Base-by-base conservation (phyloP, 2,888 invertebrate genomes). In the Seira sanloemensis region DNA sequence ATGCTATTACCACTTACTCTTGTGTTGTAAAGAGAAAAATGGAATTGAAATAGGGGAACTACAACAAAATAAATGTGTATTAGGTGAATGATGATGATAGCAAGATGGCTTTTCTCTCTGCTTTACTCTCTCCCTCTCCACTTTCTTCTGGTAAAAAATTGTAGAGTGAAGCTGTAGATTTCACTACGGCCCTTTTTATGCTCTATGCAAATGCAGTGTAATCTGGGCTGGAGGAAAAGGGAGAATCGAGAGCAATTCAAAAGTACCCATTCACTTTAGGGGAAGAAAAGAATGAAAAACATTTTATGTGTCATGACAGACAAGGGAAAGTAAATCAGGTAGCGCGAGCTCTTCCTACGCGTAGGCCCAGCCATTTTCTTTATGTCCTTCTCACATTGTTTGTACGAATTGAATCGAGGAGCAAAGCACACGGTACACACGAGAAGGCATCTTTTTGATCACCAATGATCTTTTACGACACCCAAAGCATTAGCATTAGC, bases 61-160 rank as follows among this genome's bases (percentile, higher is more conserved):
- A 74, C 74, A 74, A 74, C 74, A 77, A 77, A 77, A 69, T 67
- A 69, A 68, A 69, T 77, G 77, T 78, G 78, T 79, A 73, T 79
- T 73, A 73, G 72, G 72, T 79, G 66, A 79, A 79, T 73, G 72
- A 79, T 62, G 62, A 62, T 62, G 62, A 62, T 72, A 66, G 26
- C 26, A 73, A 65, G 27, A 18, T 50, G 66, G 66, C 25, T 67
- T 73, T 79, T 79, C 27, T 23, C 68, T 37, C 21, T 46, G 24
- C 23, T 66, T 65, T 19, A 19, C 37, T 69, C 23, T 69, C 26
- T 65, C 18, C 24, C 75, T 68, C 62, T 74, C 74, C 26, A 37
- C 18, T 23, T 67, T 68, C 62, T 74, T 65, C 58, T 69, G 77
- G 69, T 62, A 76, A 72, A 72, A 76, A 66, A 24, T 24, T 65